Base-by-base conservation (phyloP, 2,113 vertebrate genomes). In the Ammospiza nelsoni region DNA sequence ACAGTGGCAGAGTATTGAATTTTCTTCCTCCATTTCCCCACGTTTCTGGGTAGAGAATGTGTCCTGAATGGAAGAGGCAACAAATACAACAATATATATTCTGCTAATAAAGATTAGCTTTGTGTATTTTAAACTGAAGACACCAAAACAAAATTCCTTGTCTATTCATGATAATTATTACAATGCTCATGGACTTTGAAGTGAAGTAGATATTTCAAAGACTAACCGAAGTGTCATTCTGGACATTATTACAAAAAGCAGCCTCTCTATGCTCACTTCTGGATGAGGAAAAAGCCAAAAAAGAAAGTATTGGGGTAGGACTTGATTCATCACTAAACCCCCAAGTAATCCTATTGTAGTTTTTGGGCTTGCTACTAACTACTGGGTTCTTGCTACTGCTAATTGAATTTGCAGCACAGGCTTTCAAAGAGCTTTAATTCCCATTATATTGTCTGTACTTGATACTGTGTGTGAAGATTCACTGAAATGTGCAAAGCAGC, bases 401-500 rank as follows among this genome's bases (percentile, higher is more conserved):
- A 95, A 95, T 75, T 96, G 82, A 93, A 94, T 95, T 90, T 72
- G 63, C 55, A 49, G 23, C 57, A 72, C 2, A 71, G 63, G 49
- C 57, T 92, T 90, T 71, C 67, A 74, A 31, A 92, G 75, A 78
- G 65, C 55, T 94, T 91, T 77, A 68, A 77, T 87, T 94, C 57
- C 65, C 49, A 78, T 96, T 92, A 73, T 48, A 35, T 81, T 93
- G 72, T 90, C 88, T 86, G 78, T 7, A 19, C 74, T 92, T 68
- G 67, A 55, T 90, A 81, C 23, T 90, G 54, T 35, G 68, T 55
- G 49, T 66, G 71, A 94, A 90, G 87, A 91, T 92, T 87, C 83
- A 89, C 78, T 90, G 93, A 96, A 95, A 96, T 67, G 46, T 90
- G 81, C 72, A 69, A 91, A 90, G 94, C 79, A 75, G 27, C n/a